phyloP scores from a whole-genome alignment of 2,888 invertebrate genomes.

The Escarpia spicata region DNA sequence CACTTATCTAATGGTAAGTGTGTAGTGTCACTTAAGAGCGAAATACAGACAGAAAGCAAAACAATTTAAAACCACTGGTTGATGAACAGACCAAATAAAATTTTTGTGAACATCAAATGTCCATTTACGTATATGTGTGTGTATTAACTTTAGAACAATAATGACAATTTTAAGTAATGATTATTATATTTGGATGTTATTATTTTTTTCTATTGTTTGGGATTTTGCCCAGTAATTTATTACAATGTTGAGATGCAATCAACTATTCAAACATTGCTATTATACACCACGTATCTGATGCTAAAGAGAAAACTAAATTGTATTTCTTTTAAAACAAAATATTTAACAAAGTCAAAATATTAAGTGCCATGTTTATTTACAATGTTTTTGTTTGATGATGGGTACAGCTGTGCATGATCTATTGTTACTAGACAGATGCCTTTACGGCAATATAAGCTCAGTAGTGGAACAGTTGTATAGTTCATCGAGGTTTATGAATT shows the following conservation, averaged over 20 bases:
- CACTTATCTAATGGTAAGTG: too few species aligned
- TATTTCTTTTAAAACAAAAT: background rate
- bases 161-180: background rate
- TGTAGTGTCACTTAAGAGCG: too few species aligned
- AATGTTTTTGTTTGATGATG: background rate
- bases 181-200: constrained; percentile 1
- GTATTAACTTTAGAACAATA: background rate
- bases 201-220: background rate
- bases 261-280: background rate
- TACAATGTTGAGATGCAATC: background rate
- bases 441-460: background rate
- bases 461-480: background rate
- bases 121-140: background rate
- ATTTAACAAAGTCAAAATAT: background rate
- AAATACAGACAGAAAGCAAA: background rate
- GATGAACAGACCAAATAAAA: background rate
- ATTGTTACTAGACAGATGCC: background rate
- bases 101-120: background rate
- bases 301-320: background rate
- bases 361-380: constrained; percentile 10
- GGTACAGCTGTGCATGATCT: background rate
- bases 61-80: background rate
- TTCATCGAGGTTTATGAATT: background rate
- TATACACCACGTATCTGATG: background rate
- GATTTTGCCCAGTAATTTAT: background rate